Evolutionary conservation across 1,140 invertebrate species (phyloP).

Genomic region (Onthophagus taurus): DNA sequence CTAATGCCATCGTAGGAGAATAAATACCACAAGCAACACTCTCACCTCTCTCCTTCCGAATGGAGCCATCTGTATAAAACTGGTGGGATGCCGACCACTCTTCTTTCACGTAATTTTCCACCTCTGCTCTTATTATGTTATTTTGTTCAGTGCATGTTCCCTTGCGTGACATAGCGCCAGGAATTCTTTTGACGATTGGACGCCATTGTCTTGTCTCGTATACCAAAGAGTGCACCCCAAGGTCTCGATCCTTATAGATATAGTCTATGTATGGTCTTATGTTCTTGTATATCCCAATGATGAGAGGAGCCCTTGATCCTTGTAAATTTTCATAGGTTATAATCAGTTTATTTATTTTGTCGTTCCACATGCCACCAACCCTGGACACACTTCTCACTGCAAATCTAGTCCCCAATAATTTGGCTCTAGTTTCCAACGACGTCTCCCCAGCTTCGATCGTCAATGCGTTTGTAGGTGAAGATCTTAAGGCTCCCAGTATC

Average conservation of each 20-base stretch:
- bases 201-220: no score
- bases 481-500: not conserved
- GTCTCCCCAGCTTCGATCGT: not conserved
- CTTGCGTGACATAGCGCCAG: no score
- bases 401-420: not conserved
- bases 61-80: conserved; percentile 1
- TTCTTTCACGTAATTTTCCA: not conserved
- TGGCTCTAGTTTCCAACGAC: not conserved
- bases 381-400: not conserved
- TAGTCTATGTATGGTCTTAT: not conserved
- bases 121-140: not conserved
- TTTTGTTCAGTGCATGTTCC: not conserved
- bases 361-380: no score
- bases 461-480: not conserved
- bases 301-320: not conserved
- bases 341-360: not conserved
- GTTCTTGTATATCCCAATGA: not conserved
- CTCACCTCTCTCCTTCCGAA: no score
- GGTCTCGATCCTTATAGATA: not conserved
- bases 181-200: not conserved
- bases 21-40: not conserved
- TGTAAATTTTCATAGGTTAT: not conserved
- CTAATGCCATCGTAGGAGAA: not conserved
- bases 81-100: not conserved
- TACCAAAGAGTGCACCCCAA: not conserved